Evolutionary conservation across 2,888 invertebrate genomes (phyloP), one percentile per base, ranked within the genome.

Genomic region (Allygus modestus): DNA sequence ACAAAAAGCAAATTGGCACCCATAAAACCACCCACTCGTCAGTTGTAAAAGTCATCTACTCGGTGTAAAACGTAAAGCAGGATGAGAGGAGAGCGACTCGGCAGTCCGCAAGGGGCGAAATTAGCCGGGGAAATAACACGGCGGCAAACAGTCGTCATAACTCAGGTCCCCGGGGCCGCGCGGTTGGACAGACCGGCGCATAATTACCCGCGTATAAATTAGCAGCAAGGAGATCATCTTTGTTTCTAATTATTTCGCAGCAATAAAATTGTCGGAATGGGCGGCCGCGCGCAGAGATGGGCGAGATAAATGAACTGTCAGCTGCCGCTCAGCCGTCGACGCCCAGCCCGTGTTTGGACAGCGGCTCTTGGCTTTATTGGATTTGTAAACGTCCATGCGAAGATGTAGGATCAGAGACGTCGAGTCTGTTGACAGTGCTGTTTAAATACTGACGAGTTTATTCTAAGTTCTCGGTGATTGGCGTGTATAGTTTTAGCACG

Each of bases 181-280:
- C 33, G 71, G 23, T 15, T 26, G 11, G 71, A 2, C n/a, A n/a
- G n/a, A n/a, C n/a, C n/a, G 37, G 31, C 31, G 33, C 28, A 11
- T 37, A 71, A 73, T 73, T 73, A 73, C 43, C 23, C 71, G 5
- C 33, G 43, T 73, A 73, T 73, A 43, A 73, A 73, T 73, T 73
- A 33, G 71, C 71, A 12, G 31, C 71, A 7, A 12, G 69, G 69
- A 69, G 43, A 73, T 73, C n/a, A 41, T 73, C 73, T 73, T 73
- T 73, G 73, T 73, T 73, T 73, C 41, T 73, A 73, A 43, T 73
- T 43, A 73, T 73, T 73, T 73, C 43, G 73, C 43, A 23, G 73
- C 73, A 37, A 73, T 73, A 73, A 73, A 73, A 73, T 20, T 73
- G 73, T 43, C n/a, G 73, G 73, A 73, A 43, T n/a, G 73, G 71